Base-by-base conservation (phyloP, 1,140 invertebrate genomes). In the Phocides pigmalion region DNA sequence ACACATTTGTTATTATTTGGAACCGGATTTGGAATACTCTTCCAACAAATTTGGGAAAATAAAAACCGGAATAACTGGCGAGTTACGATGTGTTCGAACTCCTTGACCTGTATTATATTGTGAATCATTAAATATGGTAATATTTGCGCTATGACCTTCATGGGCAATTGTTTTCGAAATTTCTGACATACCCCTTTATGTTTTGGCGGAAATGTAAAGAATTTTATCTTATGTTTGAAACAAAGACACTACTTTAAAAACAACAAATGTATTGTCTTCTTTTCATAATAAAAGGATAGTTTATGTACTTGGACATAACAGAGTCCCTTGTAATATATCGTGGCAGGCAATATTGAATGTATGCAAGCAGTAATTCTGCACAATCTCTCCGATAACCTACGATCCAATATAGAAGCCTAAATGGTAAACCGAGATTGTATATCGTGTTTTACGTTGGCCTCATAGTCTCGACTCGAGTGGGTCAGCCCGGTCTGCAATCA, bases 311-410 rank as follows among this genome's bases (percentile, higher is more conserved):
- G 35, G 35, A 1, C 35, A 49, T 49, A 72, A 32, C 22, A 37
- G 12, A 19, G 32, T 25, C 70, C 59, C 66, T 64, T 72, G 62
- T 62, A 59, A 49, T 41, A 64, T 53, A 20, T 46, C 64, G 20
- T 49, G 56, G 53, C 54, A 67, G 54, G 41, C 41, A 54, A 9
- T 16, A 44, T 39, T 19, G 35, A 46, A 17, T 46, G 37, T 54
- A 49, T 65, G 51, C 44, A 62, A 41, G 69, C 58, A 59, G 66
- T 70, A 69, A 71, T 65, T 46, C 51, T 54, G 64, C 63, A 50
- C 66, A 70, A 76, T 71, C 63, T 64, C 44, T n/a, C 12, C 44
- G 74, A 82, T 82, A 82, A 74, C 79, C 75, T 76, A 69, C 73
- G 74, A 66, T 70, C 72, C 63, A 59, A 68, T 66, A 74, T 66